Evolutionary conservation across 2,113 vertebrate species (phyloP).

Genomic region (Trichechus manatus): DNA sequence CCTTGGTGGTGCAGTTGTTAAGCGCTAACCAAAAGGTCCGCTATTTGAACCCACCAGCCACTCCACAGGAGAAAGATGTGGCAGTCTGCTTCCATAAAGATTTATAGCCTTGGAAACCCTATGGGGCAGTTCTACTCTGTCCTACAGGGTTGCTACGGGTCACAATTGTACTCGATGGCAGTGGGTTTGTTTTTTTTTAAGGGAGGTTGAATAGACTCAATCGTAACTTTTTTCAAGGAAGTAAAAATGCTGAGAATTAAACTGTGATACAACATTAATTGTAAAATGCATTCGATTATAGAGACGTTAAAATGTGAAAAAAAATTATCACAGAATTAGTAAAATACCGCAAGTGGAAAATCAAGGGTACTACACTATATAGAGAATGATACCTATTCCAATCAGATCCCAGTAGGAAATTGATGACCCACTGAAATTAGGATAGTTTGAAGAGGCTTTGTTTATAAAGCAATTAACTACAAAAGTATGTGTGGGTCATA

Average conservation of each 20-base stretch:
- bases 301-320: constrained; percentile 23
- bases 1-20: not conserved
- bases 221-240: not conserved
- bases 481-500: not conserved
- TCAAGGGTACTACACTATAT: not conserved
- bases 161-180: not conserved
- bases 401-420: not conserved
- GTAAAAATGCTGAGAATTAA: constrained; percentile 11
- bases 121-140: not conserved
- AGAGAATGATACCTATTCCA: not conserved
- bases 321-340: not conserved
- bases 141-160: not conserved
- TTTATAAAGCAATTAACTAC: not conserved
- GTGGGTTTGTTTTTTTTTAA: not conserved
- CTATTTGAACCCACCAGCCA: not conserved
- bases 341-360: not conserved
- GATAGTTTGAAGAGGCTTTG: not conserved
- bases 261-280: not conserved
- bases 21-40: not conserved
- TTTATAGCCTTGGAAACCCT: not conserved
- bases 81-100: not conserved
- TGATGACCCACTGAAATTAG: constrained; percentile 14
- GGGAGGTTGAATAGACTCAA: not conserved
- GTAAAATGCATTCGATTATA: not conserved
- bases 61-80: not conserved